These are phyloP conservation scores for Auanema sp. DNA, from an alignment of 2,888 invertebrate species.

Conservation along the genomic window DNA sequence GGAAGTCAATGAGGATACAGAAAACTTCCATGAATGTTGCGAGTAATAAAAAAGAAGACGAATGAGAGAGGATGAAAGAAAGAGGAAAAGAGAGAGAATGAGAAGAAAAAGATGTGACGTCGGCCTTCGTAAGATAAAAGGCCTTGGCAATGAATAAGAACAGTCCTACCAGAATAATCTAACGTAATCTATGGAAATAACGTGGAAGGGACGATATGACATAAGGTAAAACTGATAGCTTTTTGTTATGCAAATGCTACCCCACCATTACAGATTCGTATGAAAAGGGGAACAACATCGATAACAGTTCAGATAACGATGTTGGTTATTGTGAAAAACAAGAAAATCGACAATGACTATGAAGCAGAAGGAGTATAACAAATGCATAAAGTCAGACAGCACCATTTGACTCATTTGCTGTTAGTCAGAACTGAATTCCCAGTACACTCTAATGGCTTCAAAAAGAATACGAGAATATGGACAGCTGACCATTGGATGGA, in stretches of 20 bases:
- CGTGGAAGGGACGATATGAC: not conserved
- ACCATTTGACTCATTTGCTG: no score
- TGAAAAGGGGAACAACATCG: no score
- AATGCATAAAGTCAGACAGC: no score
- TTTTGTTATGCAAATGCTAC: constrained; percentile 1
- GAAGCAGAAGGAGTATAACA: no score
- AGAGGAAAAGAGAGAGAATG: not conserved
- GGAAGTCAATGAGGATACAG: constrained; percentile 1
- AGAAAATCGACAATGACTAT: no score
- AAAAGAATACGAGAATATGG: no score
- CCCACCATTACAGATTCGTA: no score
- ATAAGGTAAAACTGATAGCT: constrained; percentile 4
- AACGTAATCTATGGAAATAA: not conserved
- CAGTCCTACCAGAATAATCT: not conserved
- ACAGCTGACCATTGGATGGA: no score
- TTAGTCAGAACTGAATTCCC: no score
- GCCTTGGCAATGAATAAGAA: constrained; percentile 1
- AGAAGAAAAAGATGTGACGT: not conserved
- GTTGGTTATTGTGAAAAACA: no score
- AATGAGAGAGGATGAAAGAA: not conserved
- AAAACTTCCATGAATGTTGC: constrained; percentile 1
- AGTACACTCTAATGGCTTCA: no score
- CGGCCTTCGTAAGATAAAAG: not conserved
- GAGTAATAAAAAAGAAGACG: not conserved
- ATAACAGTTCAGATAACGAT: no score